phyloP scores from a whole-genome alignment of 2,888 invertebrate genomes.

The Trissolcus japonicus region DNA sequence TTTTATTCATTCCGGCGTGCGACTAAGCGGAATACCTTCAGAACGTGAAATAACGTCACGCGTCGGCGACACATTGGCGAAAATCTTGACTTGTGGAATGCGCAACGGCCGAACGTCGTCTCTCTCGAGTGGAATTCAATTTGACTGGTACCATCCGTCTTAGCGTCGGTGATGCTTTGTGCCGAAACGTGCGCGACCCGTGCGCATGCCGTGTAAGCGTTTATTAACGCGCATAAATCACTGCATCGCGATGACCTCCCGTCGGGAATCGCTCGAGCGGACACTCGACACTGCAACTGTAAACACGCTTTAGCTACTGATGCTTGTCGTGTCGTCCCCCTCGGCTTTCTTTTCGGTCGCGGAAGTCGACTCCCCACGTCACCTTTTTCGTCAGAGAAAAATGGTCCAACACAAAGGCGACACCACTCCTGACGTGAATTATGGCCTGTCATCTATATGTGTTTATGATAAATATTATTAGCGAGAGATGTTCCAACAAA shows the following conservation, averaged over 20 bases:
- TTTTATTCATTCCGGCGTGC: constrained; percentile 1
- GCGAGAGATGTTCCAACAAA: constrained; percentile 38
- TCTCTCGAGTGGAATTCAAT: constrained; percentile 69
- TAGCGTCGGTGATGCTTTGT: constrained; percentile 56
- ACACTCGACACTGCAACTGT: constrained; percentile 50
- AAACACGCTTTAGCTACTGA: constrained; percentile 57
- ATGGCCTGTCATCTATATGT: constrained; percentile 22
- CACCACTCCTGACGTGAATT: constrained; percentile 43
- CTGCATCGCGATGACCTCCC: constrained; percentile 60
- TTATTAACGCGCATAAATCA: constrained; percentile 71
- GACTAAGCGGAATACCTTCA: not conserved
- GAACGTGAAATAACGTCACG: constrained; percentile 26
- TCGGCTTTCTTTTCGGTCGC: constrained; percentile 32
- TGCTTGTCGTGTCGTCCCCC: constrained; percentile 56
- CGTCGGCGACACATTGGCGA: constrained; percentile 28
- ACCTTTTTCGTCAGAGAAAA: constrained; percentile 43
- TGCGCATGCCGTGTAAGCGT: constrained; percentile 62
- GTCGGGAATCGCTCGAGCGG: constrained; percentile 51
- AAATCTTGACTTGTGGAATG: constrained; percentile 59
- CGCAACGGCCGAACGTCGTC: constrained; percentile 50
- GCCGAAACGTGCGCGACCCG: constrained; percentile 45
- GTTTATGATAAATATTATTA: constrained; percentile 55
- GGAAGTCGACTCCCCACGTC: constrained; percentile 19
- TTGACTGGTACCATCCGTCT: constrained; percentile 67
- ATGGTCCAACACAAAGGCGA: constrained; percentile 38